A percentile compares a stretch with the other conserved stretches of the same genome.
phyloP scores from a whole-genome alignment of 1,140 invertebrate species.

The Trichonephila clavata region DNA sequence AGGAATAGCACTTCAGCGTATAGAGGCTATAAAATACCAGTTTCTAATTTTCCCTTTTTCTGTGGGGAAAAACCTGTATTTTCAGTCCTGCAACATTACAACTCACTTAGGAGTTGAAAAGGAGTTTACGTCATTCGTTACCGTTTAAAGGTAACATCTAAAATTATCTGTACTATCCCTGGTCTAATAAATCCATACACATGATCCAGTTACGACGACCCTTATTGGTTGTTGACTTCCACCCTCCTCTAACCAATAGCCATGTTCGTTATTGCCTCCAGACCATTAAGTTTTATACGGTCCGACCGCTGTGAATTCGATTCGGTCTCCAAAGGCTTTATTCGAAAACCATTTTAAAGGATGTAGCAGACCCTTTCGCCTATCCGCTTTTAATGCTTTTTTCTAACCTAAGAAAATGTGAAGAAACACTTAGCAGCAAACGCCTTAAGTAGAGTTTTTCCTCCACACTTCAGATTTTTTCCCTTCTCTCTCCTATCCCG shows the following conservation, averaged over 20 bases:
- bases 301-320: conserved; percentile 40
- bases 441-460: conserved; percentile 25
- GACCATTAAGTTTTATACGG: conserved; percentile 63
- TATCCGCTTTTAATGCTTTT: not conserved
- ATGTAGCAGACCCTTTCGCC: not conserved
- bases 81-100: not conserved
- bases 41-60: too few species aligned
- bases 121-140: not conserved
- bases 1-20: too few species aligned
- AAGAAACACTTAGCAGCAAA: conserved; percentile 42
- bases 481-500: not conserved
- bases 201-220: conserved; percentile 51
- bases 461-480: conserved; percentile 8
- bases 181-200: conserved; percentile 36
- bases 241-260: not conserved
- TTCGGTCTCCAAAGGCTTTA: conserved; percentile 53
- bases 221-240: conserved; percentile 52
- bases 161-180: not conserved
- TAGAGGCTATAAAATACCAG: too few species aligned
- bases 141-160: too few species aligned
- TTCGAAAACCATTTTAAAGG: conserved; percentile 65
- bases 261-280: conserved; percentile 52
- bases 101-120: not conserved
- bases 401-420: conserved; percentile 38
- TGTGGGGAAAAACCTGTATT: too few species aligned